A percentile compares a stretch with the other conserved stretches of the same genome.
These are phyloP conservation scores for Caenorhabditis japonica DNA, from an alignment of 2,888 invertebrate genomes.

Conservation along the genomic window DNA sequence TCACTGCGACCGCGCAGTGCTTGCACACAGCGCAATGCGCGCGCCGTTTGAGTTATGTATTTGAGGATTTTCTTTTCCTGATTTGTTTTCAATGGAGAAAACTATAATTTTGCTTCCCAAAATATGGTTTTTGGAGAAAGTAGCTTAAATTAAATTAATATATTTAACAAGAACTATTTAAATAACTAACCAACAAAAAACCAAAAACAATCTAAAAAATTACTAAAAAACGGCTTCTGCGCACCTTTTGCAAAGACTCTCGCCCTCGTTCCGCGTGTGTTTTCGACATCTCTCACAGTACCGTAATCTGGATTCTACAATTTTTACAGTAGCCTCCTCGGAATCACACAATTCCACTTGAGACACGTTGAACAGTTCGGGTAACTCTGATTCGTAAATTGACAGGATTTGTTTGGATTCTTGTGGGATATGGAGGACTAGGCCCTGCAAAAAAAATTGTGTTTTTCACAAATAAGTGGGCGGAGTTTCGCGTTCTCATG, in stretches of 20 bases:
- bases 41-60: too few species aligned
- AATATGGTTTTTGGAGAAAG: too few species aligned
- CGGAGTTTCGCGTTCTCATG: too few species aligned
- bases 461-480: background rate
- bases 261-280: conserved; percentile 41
- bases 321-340: conserved; percentile 6
- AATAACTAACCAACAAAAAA: background rate
- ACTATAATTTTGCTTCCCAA: too few species aligned
- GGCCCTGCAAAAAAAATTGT: conserved; percentile 7
- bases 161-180: background rate
- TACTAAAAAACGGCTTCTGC: conserved; percentile 8
- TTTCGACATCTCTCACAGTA: conserved; percentile 63
- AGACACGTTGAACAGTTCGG: conserved; percentile 44
- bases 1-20: too few species aligned
- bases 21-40: too few species aligned
- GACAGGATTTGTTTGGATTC: conserved; percentile 1
- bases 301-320: conserved; percentile 19
- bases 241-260: conserved; percentile 34
- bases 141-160: background rate
- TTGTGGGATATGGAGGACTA: background rate
- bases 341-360: background rate
- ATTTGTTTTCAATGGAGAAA: too few species aligned
- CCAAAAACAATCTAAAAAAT: background rate
- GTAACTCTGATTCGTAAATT: conserved; percentile 9
- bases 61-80: too few species aligned